phyloP scores from a whole-genome alignment of 1,140 invertebrate genomes.

The Ips typographus region DNA sequence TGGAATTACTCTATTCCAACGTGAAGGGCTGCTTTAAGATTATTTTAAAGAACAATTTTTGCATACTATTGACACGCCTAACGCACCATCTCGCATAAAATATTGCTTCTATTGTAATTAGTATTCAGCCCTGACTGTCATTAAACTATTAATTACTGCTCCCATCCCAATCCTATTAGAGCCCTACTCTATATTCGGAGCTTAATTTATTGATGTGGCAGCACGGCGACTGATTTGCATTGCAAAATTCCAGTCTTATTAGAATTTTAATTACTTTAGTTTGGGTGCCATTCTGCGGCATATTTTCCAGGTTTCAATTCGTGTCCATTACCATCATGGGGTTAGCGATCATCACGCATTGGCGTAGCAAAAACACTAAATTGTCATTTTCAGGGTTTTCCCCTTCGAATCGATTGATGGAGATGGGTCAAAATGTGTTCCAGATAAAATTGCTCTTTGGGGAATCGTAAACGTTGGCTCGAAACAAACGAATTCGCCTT shows the following conservation, averaged over 20 bases:
- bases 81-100: too few species aligned
- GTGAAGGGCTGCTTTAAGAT: too few species aligned
- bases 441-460: conserved; percentile 38
- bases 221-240: conserved; percentile 22
- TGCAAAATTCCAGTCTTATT: conserved; percentile 10
- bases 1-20: too few species aligned
- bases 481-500: conserved; percentile 33
- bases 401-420: conserved; percentile 33
- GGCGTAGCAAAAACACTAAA: conserved; percentile 12
- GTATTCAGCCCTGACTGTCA: conserved; percentile 3
- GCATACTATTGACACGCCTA: too few species aligned
- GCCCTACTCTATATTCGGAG: background rate
- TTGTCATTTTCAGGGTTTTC: conserved; percentile 19
- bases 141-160: conserved; percentile 26
- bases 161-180: background rate
- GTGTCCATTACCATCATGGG: background rate
- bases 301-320: too few species aligned
- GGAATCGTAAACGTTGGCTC: conserved; percentile 41
- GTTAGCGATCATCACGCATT: background rate
- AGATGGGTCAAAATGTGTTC: conserved; percentile 40
- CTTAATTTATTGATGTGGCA: conserved; percentile 20
- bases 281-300: background rate
- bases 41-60: too few species aligned
- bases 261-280: conserved; percentile 18
- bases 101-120: conserved; percentile 4